phyloP scores from a whole-genome alignment of 2,113 vertebrate species.

The Sebastes schlegelii region DNA sequence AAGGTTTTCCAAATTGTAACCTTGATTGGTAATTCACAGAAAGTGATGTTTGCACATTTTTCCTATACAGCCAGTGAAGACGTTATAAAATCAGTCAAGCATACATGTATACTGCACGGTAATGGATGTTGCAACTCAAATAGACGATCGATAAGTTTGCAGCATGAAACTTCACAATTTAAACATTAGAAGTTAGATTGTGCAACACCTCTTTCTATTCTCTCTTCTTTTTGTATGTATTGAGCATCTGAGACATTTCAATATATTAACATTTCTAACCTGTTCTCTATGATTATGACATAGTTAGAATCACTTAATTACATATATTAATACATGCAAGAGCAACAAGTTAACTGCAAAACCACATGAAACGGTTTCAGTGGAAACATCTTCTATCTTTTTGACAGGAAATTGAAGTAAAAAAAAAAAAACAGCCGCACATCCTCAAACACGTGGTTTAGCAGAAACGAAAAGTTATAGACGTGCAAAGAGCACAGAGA shows the following conservation, averaged over 20 bases:
- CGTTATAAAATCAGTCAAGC: background rate
- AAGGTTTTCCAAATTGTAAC: background rate
- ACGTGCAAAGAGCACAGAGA: background rate
- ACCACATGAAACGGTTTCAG: background rate
- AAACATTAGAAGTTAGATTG: background rate
- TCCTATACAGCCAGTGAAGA: background rate
- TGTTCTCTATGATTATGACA: background rate
- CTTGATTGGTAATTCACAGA: background rate
- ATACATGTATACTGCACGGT: background rate
- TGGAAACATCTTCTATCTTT: slow-evolving; percentile 15
- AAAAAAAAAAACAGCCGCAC: background rate
- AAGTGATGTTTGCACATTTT: background rate
- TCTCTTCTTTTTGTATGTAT: background rate
- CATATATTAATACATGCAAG: background rate
- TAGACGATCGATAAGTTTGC: background rate
- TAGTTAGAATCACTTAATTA: background rate
- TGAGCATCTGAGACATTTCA: background rate
- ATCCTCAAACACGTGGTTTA: background rate
- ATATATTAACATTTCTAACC: background rate
- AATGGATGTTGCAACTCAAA: background rate
- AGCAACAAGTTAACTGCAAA: background rate
- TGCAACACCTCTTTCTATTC: background rate
- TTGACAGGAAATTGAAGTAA: slow-evolving; percentile 52
- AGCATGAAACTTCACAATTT: background rate
- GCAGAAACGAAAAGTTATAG: background rate